Evolutionary conservation across 2,113 vertebrate species (phyloP).

Genomic region (Drymodes brunneopygia): DNA sequence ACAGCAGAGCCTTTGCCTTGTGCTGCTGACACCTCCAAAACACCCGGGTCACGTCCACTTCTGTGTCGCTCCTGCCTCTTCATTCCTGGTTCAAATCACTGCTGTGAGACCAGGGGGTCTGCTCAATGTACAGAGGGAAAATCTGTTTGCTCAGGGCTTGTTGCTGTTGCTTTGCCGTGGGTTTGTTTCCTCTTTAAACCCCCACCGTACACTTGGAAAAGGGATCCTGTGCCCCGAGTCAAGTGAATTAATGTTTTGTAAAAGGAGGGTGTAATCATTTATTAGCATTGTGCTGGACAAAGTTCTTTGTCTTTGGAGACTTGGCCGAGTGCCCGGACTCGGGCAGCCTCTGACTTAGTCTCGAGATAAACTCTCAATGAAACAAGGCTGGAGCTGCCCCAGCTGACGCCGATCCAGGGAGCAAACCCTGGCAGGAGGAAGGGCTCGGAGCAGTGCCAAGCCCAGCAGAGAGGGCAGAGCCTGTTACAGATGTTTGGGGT

Average conservation of each 20-base stretch:
- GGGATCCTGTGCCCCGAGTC: background rate
- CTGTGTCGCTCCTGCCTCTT: fast-evolving
- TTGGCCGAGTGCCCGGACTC: slow-evolving; percentile 11
- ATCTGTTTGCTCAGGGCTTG: background rate
- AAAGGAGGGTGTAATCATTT: slow-evolving; percentile 37
- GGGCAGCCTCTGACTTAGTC: slow-evolving; percentile 44
- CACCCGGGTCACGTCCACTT: fast-evolving
- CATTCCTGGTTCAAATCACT: background rate
- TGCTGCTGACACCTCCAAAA: background rate
- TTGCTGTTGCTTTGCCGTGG: background rate
- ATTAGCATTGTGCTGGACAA: slow-evolving; percentile 42
- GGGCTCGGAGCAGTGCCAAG: background rate
- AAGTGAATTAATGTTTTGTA: slow-evolving; percentile 38
- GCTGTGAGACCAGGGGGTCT: background rate
- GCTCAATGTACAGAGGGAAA: background rate
- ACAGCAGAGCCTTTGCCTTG: background rate
- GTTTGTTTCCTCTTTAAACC: background rate
- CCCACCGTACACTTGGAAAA: background rate
- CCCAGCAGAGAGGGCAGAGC: background rate
- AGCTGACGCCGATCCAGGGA: slow-evolving; percentile 20
- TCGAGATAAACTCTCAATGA: slow-evolving; percentile 54
- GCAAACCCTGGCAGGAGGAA: slow-evolving; percentile 38
- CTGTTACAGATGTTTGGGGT: background rate
- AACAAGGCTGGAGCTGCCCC: slow-evolving; percentile 20
- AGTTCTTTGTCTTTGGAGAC: slow-evolving; percentile 47